A percentile compares a stretch with the other conserved stretches of the same genome.
These are phyloP conservation scores for Caenorhabditis latens DNA, from an alignment of 1,140 invertebrate genomes.

Conservation along the genomic window DNA sequence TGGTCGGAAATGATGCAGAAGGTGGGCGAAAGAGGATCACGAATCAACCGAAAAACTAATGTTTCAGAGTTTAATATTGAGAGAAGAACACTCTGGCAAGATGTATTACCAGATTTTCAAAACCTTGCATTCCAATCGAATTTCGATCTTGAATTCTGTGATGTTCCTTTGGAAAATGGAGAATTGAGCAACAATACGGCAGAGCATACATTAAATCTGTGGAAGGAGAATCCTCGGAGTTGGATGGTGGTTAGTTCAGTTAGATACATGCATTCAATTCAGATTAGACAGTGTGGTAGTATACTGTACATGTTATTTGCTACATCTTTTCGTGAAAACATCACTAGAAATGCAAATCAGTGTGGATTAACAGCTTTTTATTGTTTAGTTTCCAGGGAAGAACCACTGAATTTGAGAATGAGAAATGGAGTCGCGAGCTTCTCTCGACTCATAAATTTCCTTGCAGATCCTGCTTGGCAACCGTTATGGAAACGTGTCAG, in stretches of 20 bases:
- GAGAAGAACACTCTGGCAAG: conserved; percentile 61
- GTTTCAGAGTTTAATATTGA: conserved; percentile 64
- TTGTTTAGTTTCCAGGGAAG: no score
- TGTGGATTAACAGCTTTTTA: no score
- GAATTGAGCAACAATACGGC: conserved; percentile 26
- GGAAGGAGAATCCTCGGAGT: conserved; percentile 54
- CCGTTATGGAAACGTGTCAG: conserved; percentile 45
- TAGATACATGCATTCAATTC: no score
- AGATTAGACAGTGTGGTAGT: no score
- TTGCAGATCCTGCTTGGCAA: conserved; percentile 54
- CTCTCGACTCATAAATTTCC: not conserved
- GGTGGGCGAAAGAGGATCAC: conserved; percentile 7
- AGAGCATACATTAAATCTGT: conserved; percentile 50
- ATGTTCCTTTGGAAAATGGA: conserved; percentile 53
- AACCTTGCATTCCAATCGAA: conserved; percentile 60
- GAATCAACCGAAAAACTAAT: not conserved
- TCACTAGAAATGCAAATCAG: no score
- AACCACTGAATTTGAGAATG: no score
- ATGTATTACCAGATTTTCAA: conserved; percentile 64
- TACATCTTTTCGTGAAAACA: no score
- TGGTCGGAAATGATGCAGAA: conserved; percentile 43
- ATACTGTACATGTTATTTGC: no score
- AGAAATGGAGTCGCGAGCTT: not conserved
- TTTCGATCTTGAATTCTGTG: conserved; percentile 63
- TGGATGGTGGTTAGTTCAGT: conserved; percentile 39